Percentiles rank a stretch among this genome's conserved stretches.
Evolutionary conservation across 2,797 vertebrate genomes (phyloP).

Genomic region (Typhlichthys subterraneus): DNA sequence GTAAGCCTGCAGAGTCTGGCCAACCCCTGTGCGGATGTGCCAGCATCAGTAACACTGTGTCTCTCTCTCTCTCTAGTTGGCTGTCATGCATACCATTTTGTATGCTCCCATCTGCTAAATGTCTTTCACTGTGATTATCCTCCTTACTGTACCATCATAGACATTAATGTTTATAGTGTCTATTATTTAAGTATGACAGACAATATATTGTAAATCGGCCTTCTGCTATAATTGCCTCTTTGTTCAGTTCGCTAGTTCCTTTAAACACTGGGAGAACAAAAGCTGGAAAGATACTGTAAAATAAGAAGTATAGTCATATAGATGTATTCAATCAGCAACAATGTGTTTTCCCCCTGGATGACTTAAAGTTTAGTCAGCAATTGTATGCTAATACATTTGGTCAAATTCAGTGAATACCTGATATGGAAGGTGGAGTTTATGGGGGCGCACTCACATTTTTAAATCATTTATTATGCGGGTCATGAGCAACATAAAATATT

Average conservation of each 20-base stretch:
- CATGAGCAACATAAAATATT: not conserved
- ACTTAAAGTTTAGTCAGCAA: no score
- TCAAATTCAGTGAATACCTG: not conserved
- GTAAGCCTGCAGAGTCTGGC: slow-evolving; percentile 39
- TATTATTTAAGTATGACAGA: slow-evolving; percentile 35
- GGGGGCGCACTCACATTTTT: no score
- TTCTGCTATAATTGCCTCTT: slow-evolving; percentile 34
- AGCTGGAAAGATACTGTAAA: slow-evolving; percentile 6
- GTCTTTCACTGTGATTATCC: slow-evolving; percentile 24
- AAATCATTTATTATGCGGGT: no score
- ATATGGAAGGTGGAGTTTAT: no score
- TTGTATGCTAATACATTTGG: slow-evolving; percentile 5
- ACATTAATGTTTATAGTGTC: slow-evolving; percentile 22
- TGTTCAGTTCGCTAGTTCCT: slow-evolving; percentile 50
- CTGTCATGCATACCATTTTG: not conserved
- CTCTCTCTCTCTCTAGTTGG: not conserved
- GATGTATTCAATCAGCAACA: slow-evolving; percentile 29
- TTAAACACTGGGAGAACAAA: slow-evolving; percentile 39
- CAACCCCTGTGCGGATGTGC: slow-evolving; percentile 58
- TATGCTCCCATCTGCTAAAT: slow-evolving; percentile 9
- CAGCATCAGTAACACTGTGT: slow-evolving; percentile 10
- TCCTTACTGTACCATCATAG: slow-evolving; percentile 1
- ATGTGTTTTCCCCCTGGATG: slow-evolving; percentile 24
- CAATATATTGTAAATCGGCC: slow-evolving; percentile 30
- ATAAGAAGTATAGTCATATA: slow-evolving; percentile 16